Evolutionary conservation across 2,113 vertebrate species (phyloP).

Genomic region (Cochlearius cochlearius): DNA sequence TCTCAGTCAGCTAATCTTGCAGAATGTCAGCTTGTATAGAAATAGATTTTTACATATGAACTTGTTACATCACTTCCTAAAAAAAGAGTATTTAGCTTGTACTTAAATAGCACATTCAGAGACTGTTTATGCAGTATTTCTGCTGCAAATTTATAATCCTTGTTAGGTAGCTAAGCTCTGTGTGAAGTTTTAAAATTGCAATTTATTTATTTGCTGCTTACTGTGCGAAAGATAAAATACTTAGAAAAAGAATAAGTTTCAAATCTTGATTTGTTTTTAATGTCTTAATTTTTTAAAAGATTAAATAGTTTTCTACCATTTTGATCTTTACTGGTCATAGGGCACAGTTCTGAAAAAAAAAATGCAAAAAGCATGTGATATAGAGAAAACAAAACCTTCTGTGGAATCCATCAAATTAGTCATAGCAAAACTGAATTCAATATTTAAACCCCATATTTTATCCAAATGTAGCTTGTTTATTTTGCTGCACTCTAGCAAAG

Average conservation of each 20-base stretch:
- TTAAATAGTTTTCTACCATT: neutral
- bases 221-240: neutral
- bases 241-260: neutral
- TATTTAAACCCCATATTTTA: neutral
- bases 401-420: neutral
- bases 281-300: neutral
- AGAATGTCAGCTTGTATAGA: constrained; percentile 60
- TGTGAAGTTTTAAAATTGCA: neutral
- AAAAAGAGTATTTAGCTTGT: constrained; percentile 52
- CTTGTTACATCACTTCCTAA: constrained; percentile 65
- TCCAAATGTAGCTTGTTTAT: neutral
- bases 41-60: constrained; percentile 69
- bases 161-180: neutral
- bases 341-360: neutral
- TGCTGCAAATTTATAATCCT: constrained; percentile 22
- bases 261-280: neutral
- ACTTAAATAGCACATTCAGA: constrained; percentile 49
- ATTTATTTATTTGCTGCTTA: constrained; percentile 1
- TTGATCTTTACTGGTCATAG: neutral
- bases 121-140: constrained; percentile 36
- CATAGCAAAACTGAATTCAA: neutral
- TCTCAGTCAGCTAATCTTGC: constrained; percentile 51
- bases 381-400: neutral
- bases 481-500: neutral
- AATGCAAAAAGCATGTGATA: neutral